Conservation (phyloP, 23 tunicate genomes). For the Pegea sp. region DNA sequence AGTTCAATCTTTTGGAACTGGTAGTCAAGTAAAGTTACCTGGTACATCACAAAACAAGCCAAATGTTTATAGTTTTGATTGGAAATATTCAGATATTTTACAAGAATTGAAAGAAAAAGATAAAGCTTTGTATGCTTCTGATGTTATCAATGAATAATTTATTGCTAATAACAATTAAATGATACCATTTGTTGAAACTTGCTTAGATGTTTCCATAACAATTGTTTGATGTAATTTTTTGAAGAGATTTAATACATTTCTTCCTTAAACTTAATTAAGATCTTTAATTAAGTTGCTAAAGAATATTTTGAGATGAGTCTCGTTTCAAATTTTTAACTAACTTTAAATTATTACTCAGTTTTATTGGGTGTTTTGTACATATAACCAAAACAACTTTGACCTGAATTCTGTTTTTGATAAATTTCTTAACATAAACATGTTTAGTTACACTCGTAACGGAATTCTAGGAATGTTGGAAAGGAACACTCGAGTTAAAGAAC, state of each 20-base stretch:
- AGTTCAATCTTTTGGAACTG: slow-evolving; percentile 73
- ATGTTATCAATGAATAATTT: neutral
- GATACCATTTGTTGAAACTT: neutral
- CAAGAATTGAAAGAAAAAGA: slow-evolving; percentile 36
- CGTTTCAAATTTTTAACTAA: neutral
- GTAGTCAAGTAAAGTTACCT: slow-evolving; percentile 74
- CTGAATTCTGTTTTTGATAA: neutral
- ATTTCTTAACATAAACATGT: no score
- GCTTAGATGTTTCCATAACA: neutral
- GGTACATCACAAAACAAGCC: slow-evolving; percentile 83
- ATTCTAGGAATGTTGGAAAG: slow-evolving; percentile 84
- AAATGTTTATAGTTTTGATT: slow-evolving; percentile 44
- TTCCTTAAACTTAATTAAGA: no score
- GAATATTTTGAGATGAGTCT: neutral
- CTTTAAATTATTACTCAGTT: neutral
- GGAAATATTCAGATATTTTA: slow-evolving; percentile 41
- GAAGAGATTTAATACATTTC: no score
- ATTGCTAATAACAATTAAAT: neutral
- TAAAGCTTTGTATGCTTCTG: slow-evolving; percentile 55
- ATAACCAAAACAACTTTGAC: neutral
- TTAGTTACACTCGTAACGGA: slow-evolving; percentile 71
- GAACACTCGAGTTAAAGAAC: slow-evolving; percentile 58
- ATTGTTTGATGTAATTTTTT: no score
- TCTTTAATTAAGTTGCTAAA: neutral
- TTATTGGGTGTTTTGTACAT: neutral